Conservation (phyloP, 2,888 invertebrate genomes). For the Acanthosoma haemorrhoidale region DNA sequence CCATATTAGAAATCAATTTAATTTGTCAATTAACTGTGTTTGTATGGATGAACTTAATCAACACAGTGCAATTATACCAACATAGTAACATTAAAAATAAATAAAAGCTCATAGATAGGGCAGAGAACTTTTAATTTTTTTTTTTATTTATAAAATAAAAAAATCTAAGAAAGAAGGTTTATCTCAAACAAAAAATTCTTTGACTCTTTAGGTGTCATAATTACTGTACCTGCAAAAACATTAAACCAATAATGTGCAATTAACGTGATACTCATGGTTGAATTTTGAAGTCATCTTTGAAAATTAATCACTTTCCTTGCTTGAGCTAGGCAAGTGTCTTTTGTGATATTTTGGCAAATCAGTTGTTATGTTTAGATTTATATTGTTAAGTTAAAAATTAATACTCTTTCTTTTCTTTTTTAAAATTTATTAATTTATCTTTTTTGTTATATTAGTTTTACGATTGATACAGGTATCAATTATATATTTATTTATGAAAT, state of each 20-base stretch:
- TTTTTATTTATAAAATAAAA: neutral
- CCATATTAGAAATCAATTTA: too few relatives aligned
- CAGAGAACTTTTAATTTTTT: neutral
- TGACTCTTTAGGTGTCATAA: constrained; percentile 28
- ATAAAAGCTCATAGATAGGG: neutral
- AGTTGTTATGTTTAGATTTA: constrained; percentile 13
- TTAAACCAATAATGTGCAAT: constrained; percentile 20
- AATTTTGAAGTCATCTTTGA: constrained; percentile 13
- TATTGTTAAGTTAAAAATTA: constrained; percentile 6
- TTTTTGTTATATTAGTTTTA: constrained; percentile 19
- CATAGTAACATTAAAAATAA: too few relatives aligned
- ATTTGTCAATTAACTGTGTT: too few relatives aligned
- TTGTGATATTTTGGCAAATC: constrained; percentile 24
- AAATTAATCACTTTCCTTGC: constrained; percentile 18
- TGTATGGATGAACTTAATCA: too few relatives aligned
- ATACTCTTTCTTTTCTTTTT: constrained; percentile 3
- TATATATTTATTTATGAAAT: too few relatives aligned
- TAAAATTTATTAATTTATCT: neutral
- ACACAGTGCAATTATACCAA: too few relatives aligned
- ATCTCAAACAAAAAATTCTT: constrained; percentile 23
- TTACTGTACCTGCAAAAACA: constrained; percentile 17
- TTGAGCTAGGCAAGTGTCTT: constrained; percentile 17
- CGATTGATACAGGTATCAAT: neutral
- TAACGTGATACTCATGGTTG: constrained; percentile 25
- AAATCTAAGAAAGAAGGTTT: neutral